Base-by-base conservation (phyloP, 2,888 invertebrate species). In the Lasioglossum pauxillum region DNA sequence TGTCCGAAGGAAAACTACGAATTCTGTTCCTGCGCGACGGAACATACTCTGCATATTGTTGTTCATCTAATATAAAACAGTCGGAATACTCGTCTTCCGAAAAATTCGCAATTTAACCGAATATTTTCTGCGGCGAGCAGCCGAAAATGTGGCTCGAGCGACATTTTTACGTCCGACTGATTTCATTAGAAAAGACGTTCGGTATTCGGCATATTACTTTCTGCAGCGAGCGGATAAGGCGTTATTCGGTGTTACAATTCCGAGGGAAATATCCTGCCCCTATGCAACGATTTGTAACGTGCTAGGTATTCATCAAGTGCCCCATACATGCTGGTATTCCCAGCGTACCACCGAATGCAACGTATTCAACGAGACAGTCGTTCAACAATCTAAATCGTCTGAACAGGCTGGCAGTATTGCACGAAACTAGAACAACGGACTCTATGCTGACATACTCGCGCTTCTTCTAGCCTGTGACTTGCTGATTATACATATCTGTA, bases 311-410 rank as follows among this genome's bases (percentile, higher is more conserved):
- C 76, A 46, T 86, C 79, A 72, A 82, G 77, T 75, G 71, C 44
- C 75, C 38, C 53, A 8, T 75, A 57, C 75, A 78, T 44, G 64
- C n/a, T 46, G 72, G 80, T 49, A 80, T 83, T 80, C 53, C 86
- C 69, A 12, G 75, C 75, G 57, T 53, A 49, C 27, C 35, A 64
- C 27, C 19, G 23, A 31, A 16, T 38, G 44, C 38, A 35, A 19
- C 35, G 72, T 46, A 74, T 82, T 64, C 82, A 79, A 76, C 76
- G 57, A 74, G 79, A 44, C 73, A 78, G 49, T 64, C 74, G 69
- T 69, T 78, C 78, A 86, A 78, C 80, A 78, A 83, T 78, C 72
- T 53, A 77, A 75, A 86, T 80, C 87, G 80, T 57, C 53, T 49
- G 72, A 78, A 73, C 31, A 57, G 41, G 67, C 46, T 46, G 23